Base-by-base conservation (phyloP, 2,797 vertebrate genomes). In the Chanos chanos region DNA sequence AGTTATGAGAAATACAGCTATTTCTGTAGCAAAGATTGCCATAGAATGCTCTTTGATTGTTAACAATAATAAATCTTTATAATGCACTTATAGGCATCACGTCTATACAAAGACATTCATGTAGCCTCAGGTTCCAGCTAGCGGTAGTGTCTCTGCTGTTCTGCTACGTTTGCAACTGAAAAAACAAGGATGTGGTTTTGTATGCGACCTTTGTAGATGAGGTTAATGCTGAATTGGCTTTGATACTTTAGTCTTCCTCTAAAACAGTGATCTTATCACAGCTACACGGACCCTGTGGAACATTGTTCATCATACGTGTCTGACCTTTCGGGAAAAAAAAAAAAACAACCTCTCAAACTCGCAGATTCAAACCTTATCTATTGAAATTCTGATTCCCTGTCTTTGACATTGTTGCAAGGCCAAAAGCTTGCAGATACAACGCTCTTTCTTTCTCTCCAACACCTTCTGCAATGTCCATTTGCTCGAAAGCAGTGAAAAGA, bases 111-210 rank as follows among this genome's bases (percentile, higher is more conserved):
- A 60, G 21, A 4, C 69, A 78, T 82, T 78, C 79, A 72, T 78
- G 76, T 53, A 73, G 74, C 73, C 69, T 70, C 73, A 75, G 68
- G 70, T 45, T 41, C 52, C 70, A 69, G 76, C 71, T 72, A 70
- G 56, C 63, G 34, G 67, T 50, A 61, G 70, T 86, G 75, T 86
- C 75, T 81, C 83, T 77, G 80, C 70, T 85, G 77, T 78, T 77
- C 73, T 71, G 68, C 73, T n/a, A n/a, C n/a, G n/a, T n/a, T 77
- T 78, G 78, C 81, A 82, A 75, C 80, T 74, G 76, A 78, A 74
- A n/a, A 78, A 84, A 83, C 72, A 76, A 83, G 85, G 88, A 88
- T 86, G 86, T 85, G 83, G 84, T 86, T n/a, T 76, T 84, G 82
- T 81, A 82, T 84, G 61, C 80, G 77, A 77, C 75, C 72, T 85